These are phyloP conservation scores for Otis tarda DNA, from an alignment of 2,113 vertebrate species.

Conservation along the genomic window DNA sequence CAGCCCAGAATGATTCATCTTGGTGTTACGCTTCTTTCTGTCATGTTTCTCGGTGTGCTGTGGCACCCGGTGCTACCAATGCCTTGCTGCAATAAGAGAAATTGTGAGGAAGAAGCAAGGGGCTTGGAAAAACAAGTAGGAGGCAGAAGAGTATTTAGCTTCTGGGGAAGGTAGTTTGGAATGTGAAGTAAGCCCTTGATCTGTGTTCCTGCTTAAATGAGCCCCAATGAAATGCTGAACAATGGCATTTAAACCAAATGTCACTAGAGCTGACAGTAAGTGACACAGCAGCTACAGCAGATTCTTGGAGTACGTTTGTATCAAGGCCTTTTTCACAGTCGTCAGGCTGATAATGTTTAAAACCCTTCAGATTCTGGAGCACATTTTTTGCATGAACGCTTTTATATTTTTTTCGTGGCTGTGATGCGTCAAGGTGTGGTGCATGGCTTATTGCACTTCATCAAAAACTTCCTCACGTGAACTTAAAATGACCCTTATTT, in stretches of 20 bases:
- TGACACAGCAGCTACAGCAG: background rate
- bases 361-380: background rate
- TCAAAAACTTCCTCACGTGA: background rate
- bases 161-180: background rate
- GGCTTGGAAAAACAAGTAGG: background rate
- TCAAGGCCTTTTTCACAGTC: background rate
- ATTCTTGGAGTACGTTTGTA: background rate
- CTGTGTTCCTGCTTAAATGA: background rate
- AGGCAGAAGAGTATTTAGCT: background rate
- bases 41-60: background rate
- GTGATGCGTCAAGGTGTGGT: background rate
- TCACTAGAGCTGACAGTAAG: background rate
- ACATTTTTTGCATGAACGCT: background rate
- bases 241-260: background rate
- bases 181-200: background rate
- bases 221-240: background rate
- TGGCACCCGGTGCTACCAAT: background rate
- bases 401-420: background rate
- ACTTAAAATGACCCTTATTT: background rate
- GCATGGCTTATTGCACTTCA: background rate
- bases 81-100: background rate
- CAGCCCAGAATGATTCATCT: background rate
- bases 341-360: background rate
- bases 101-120: background rate
- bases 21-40: background rate